Evolutionary conservation across 2,797 vertebrate species (phyloP), one percentile per base, ranked within the genome.

Genomic region (Coreius guichenoti): DNA sequence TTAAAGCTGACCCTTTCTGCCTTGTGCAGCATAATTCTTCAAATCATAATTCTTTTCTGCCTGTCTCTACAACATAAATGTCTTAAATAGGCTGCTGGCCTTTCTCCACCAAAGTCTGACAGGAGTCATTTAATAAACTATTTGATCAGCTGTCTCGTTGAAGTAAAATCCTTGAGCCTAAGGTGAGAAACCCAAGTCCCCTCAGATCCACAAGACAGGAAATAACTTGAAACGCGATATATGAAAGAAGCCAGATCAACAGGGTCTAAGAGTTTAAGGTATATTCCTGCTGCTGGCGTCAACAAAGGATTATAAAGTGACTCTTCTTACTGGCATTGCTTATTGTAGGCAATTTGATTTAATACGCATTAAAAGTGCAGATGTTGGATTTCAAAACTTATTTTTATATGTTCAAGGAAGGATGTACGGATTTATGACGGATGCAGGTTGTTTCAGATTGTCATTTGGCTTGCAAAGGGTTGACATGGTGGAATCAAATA

Each of bases 61-160:
- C 29, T 45, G n/a, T 61, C 29, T 26, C 43, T 39, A 23, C 29
- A 75, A 43, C 21, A 82, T 49, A 33, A 33, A 51, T 65, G 45
- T 36, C 17, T 72, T 49, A 49, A 54, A 79, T 45, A 9, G 63
- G 4, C 12, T n/a, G 26, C 47, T 80, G 51, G 6, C 31, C 43
- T 58, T 26, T 75, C 23, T 29, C 45, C 23, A 26, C n/a, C 39
- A 69, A 63, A 80, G 49, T 69, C 33, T 84, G 45, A 33, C 23
- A 56, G 73, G 39, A 86, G 73, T 45, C 79, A 81, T 84, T 76
- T 84, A 39, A 77, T 76, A 69, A 73, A 85, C 67, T 43, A 86
- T 82, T 70, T 80, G 68, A 81, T 86, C 29, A 39, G 51, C 69
- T 23, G 54, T 81, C 77, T 81, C 51, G 3, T 73, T 67, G 51